Evolutionary conservation across 2,113 vertebrate species (phyloP).

Genomic region (Oryzias javanicus): DNA sequence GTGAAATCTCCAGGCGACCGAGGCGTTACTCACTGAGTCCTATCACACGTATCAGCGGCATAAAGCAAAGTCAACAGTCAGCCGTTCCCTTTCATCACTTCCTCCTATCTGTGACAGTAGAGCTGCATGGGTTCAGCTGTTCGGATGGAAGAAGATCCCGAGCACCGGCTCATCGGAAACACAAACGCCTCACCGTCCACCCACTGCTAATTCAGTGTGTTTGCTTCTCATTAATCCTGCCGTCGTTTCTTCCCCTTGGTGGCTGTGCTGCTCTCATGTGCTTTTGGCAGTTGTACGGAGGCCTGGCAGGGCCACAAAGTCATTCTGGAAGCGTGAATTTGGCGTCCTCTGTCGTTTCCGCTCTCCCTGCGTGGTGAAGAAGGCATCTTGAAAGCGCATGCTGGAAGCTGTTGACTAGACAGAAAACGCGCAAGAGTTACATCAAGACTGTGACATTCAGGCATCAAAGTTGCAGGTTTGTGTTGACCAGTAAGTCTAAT

Average conservation of each 20-base stretch:
- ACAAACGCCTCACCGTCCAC: slow-evolving; percentile 10
- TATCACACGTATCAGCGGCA: background rate
- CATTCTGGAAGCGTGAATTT: slow-evolving; percentile 92
- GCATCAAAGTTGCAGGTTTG: no score
- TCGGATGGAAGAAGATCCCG: slow-evolving; percentile 31
- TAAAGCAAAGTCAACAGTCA: slow-evolving; percentile 25
- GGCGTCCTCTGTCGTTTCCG: slow-evolving; percentile 89
- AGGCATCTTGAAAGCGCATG: slow-evolving; percentile 94
- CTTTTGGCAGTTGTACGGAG: slow-evolving; percentile 82
- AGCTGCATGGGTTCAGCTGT: slow-evolving; percentile 8
- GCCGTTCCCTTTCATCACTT: slow-evolving; percentile 8
- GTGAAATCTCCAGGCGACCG: slow-evolving; percentile 57
- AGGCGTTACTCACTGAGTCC: slow-evolving; percentile 40
- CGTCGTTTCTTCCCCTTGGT: slow-evolving; percentile 71
- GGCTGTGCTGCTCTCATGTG: slow-evolving; percentile 78
- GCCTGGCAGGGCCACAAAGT: slow-evolving; percentile 89
- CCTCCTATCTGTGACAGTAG: slow-evolving; percentile 14
- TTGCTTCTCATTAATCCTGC: slow-evolving; percentile 41
- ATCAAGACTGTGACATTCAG: no score
- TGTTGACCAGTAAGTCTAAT: slow-evolving; percentile 45
- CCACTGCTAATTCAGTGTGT: slow-evolving; percentile 59
- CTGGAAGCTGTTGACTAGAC: slow-evolving; percentile 93
- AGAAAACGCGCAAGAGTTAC: slow-evolving; percentile 8
- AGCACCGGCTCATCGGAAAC: slow-evolving; percentile 5
- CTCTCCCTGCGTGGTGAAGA: slow-evolving; percentile 89